Evolutionary conservation across 1,140 invertebrate species (phyloP).

Genomic region (Dinothrombium tinctorium): DNA sequence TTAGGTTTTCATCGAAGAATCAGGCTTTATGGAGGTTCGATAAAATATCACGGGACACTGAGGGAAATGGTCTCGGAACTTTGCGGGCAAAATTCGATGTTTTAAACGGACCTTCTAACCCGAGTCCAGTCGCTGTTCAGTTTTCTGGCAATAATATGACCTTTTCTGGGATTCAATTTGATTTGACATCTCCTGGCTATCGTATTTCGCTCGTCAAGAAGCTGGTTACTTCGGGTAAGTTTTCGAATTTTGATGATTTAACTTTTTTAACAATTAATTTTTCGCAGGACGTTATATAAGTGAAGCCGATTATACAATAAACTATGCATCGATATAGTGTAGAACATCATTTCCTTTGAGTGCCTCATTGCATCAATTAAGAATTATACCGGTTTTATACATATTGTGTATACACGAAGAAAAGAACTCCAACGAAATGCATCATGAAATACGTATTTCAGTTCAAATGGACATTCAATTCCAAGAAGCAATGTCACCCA

Average conservation of each 20-base stretch:
- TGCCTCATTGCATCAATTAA: no score
- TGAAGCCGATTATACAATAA: conserved; percentile 2
- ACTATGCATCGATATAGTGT: neutral
- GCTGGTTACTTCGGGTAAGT: conserved; percentile 68
- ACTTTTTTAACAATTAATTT: neutral
- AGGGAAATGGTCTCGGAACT: conserved; percentile 64
- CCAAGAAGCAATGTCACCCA: no score
- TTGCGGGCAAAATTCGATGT: conserved; percentile 68
- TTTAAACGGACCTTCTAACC: conserved; percentile 43
- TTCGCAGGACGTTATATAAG: conserved; percentile 4
- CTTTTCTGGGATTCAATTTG: conserved; percentile 75
- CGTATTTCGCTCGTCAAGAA: conserved; percentile 76
- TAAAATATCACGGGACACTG: conserved; percentile 60
- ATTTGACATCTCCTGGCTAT: conserved; percentile 63
- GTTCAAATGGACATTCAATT: no score
- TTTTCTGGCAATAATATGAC: conserved; percentile 88
- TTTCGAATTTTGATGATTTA: neutral
- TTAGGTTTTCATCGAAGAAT: conserved; percentile 28
- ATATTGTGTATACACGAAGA: no score
- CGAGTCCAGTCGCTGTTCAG: conserved; percentile 59
- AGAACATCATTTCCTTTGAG: no score
- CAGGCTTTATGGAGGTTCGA: conserved; percentile 71
- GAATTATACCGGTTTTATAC: no score
- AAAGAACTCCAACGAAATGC: no score
- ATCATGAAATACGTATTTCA: no score